Base-by-base conservation (phyloP, 1,140 invertebrate genomes). In the Papilio polytes region DNA sequence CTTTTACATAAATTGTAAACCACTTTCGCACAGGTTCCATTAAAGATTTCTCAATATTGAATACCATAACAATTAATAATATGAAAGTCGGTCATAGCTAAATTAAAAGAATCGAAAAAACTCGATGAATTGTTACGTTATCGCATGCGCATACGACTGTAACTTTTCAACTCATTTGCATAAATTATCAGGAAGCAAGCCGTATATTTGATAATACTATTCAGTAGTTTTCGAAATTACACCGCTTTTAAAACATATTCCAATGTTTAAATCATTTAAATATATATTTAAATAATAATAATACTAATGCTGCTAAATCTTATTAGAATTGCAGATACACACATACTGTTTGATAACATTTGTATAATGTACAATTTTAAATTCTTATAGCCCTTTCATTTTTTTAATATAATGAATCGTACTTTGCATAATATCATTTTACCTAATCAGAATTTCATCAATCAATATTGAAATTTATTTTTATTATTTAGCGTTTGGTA, bases 1-100 rank as follows among this genome's bases (percentile, higher is more conserved):
- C n/a, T 56, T 53, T 53, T 56, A 56, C 6, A 56, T n/a, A 56
- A 56, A 56, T 56, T n/a, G n/a, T 20, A 6, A 20, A 56, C 18
- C 53, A 56, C 53, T 56, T 56, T 56, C 18, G 53, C 53, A 56
- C n/a, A 20, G 53, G 53, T 56, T 51, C 53, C 53, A 56, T 56
- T 20, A 56, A 56, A 56, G 53, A 56, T 56, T 56, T 56, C 53
- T n/a, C 53, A 56, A 56, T 51, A 15, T 15, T 51, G 13, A 51
- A 51, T 56, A 56, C 53, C n/a, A 56, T 56, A 56, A 20, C n/a
- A 56, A 56, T 56, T 56, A 56, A 56, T 20, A 56, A 8, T 56
- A 56, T 9, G 53, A 56, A 56, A 56, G 53, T 56, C 53, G 53
- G 53, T 56, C n/a, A 56, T n/a, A 20, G 6, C 18, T 56, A n/a